Conservation (phyloP, 1,140 invertebrate species). For the Drosophila erecta region DNA sequence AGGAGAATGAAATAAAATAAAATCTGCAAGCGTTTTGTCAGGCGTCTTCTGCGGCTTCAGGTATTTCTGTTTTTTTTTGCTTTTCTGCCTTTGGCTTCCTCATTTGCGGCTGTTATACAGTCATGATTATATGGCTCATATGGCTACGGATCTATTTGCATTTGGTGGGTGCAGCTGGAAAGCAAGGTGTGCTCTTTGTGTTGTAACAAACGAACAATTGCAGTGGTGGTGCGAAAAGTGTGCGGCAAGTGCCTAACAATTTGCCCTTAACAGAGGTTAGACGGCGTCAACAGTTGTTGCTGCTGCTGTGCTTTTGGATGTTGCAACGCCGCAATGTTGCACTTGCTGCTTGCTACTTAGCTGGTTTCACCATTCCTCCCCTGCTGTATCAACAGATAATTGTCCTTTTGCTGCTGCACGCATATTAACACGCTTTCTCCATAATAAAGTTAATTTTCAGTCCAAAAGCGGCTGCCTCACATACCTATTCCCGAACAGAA, state of each 20-base stretch:
- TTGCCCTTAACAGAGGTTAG: conserved; percentile 36
- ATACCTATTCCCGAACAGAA: background rate
- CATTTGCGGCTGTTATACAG: conserved; percentile 51
- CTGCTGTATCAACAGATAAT: background rate
- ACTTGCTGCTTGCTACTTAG: background rate
- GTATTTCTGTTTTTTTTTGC: background rate
- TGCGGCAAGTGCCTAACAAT: conserved; percentile 21
- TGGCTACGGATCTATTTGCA: conserved; percentile 48
- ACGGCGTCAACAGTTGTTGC: conserved; percentile 12
- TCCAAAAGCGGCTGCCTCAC: background rate
- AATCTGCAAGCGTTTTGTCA: conserved; percentile 72
- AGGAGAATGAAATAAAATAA: conserved; percentile 66
- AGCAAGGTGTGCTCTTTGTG: conserved; percentile 51
- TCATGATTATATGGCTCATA: conserved; percentile 55
- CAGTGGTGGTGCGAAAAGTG: conserved; percentile 39
- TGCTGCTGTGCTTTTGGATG: background rate
- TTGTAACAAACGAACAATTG: conserved; percentile 54
- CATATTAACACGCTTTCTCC: background rate
- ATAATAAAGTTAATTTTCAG: background rate
- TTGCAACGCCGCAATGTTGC: background rate
- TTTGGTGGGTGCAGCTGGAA: conserved; percentile 57
- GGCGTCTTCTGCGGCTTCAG: conserved; percentile 27
- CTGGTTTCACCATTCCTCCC: background rate
- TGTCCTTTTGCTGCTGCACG: background rate
- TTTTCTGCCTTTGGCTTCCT: conserved; percentile 27